phyloP scores from a whole-genome alignment of 2,888 invertebrate genomes.

The Lithophane ornitopus region DNA sequence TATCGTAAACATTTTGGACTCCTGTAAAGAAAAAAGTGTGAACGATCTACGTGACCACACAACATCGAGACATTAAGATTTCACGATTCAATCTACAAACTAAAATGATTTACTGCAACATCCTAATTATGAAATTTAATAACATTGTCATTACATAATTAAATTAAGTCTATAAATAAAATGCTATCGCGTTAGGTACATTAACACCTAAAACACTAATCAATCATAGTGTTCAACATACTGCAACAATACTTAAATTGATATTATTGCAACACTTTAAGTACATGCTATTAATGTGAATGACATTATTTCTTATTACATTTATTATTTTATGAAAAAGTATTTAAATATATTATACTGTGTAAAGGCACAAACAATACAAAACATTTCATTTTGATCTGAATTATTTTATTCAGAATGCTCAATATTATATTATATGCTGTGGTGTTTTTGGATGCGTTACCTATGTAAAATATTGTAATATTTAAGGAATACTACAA shows the following conservation, averaged over 20 bases:
- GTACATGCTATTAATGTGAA: constrained; percentile 73
- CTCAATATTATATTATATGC: constrained; percentile 61
- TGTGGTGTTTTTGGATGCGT: constrained; percentile 62
- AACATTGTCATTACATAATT: constrained; percentile 54
- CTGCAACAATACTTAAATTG: constrained; percentile 77
- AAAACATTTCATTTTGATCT: constrained; percentile 72
- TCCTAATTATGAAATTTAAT: constrained; percentile 57
- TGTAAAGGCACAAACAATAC: constrained; percentile 89
- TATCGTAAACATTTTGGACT: constrained; percentile 48
- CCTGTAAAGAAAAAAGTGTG: constrained; percentile 65
- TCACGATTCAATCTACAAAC: constrained; percentile 70
- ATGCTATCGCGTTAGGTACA: constrained; percentile 76
- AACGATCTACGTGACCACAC: constrained; percentile 78
- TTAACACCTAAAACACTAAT: constrained; percentile 73
- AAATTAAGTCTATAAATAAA: constrained; percentile 72
- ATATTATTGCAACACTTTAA: constrained; percentile 81
- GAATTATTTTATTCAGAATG: constrained; percentile 64
- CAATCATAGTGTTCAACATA: constrained; percentile 68
- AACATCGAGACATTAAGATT: constrained; percentile 83
- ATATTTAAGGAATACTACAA: constrained; percentile 85
- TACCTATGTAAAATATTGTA: constrained; percentile 73
- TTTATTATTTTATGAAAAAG: constrained; percentile 71
- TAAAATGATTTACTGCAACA: constrained; percentile 64
- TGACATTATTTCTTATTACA: constrained; percentile 63
- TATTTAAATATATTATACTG: constrained; percentile 77